Base-by-base conservation (phyloP, 2,888 invertebrate species). In the Andrena bucephala region DNA sequence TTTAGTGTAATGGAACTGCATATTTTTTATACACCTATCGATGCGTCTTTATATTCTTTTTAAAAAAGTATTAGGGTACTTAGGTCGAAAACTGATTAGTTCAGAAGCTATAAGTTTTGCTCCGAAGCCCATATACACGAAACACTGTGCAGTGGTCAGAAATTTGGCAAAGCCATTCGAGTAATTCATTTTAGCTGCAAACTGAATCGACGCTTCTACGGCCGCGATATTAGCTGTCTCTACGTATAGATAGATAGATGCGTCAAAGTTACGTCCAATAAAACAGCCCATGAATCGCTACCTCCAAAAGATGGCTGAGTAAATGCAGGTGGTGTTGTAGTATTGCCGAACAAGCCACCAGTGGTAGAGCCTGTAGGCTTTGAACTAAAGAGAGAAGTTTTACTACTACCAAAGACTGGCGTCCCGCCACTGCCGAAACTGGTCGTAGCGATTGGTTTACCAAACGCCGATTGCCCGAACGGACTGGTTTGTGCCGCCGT, bases 351-450 rank as follows among this genome's bases (percentile, higher is more conserved):
- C 1, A 97, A 94, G 77, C 96, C 95, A 92, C 94, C 90, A 0
- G 93, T 90, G n/a, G 93, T 90, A 36, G 95, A 93, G 77, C 95
- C 95, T 52, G 95, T 93, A 8, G 95, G 93, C 63, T 93, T 93
- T 50, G 93, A 89, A 82, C 95, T 96, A 93, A 96, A 96, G 73
- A 96, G 93, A 16, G 96, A 94, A 48, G 95, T 94, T 63, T 94
- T 93, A 76, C 95, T 93, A 42, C 96, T 95, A 0, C 97, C 97
- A 94, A 97, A 97, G 0, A 96, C 95, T 0, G 97, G 95, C 5
- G 96, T 95, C 0, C 95, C 95, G 13, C 90, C 90, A 2, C 96
- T 95, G 42, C 96, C 97, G 79, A 97, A 96, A 69, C 96, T 95
- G 0, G 95, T 95, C 1, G 96, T 95, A 0, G 96, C 95, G 78